Evolutionary conservation across 2,113 vertebrate species (phyloP).

Genomic region (Scartelaos histophorus): DNA sequence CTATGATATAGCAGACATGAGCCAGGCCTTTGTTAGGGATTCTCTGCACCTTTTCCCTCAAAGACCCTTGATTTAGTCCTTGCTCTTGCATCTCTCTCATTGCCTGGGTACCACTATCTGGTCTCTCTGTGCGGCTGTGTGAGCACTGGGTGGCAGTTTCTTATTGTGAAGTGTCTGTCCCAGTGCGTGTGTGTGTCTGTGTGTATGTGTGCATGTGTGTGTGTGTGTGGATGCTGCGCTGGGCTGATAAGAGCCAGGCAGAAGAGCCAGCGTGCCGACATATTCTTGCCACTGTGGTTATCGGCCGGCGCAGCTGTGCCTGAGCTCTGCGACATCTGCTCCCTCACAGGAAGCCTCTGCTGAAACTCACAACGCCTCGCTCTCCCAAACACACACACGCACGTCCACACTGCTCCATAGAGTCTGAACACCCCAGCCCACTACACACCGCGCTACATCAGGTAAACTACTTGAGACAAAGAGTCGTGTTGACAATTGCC

Average conservation of each 20-base stretch:
- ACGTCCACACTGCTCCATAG: slow-evolving; percentile 32
- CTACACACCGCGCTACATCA: slow-evolving; percentile 38
- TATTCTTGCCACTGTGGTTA: slow-evolving; percentile 79
- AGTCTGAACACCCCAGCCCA: slow-evolving; percentile 37
- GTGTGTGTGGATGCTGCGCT: slow-evolving; percentile 65
- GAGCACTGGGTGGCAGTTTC: slow-evolving; percentile 73
- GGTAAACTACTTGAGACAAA: slow-evolving; percentile 67
- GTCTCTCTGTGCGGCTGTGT: slow-evolving; percentile 65
- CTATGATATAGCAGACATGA: slow-evolving; percentile 64
- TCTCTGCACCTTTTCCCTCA: slow-evolving; percentile 67
- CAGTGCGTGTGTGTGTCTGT: slow-evolving; percentile 57
- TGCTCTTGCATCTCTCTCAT: slow-evolving; percentile 61
- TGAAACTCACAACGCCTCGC: slow-evolving; percentile 67
- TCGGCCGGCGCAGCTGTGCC: slow-evolving; percentile 84
- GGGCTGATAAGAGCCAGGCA: slow-evolving; percentile 82
- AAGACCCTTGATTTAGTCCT: slow-evolving; percentile 70
- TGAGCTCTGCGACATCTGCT: slow-evolving; percentile 84
- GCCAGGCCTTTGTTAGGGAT: slow-evolving; percentile 68
- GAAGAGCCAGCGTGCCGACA: slow-evolving; percentile 79
- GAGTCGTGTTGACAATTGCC: slow-evolving; percentile 59
- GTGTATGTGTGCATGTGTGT: slow-evolving; percentile 49
- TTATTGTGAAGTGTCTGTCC: slow-evolving; percentile 67
- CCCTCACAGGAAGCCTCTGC: slow-evolving; percentile 79
- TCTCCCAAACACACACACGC: slow-evolving; percentile 19
- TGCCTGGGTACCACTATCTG: slow-evolving; percentile 61